These are phyloP conservation scores for Chamaetylas fuelleborni DNA, from an alignment of 2,113 vertebrate species.

Conservation along the genomic window DNA sequence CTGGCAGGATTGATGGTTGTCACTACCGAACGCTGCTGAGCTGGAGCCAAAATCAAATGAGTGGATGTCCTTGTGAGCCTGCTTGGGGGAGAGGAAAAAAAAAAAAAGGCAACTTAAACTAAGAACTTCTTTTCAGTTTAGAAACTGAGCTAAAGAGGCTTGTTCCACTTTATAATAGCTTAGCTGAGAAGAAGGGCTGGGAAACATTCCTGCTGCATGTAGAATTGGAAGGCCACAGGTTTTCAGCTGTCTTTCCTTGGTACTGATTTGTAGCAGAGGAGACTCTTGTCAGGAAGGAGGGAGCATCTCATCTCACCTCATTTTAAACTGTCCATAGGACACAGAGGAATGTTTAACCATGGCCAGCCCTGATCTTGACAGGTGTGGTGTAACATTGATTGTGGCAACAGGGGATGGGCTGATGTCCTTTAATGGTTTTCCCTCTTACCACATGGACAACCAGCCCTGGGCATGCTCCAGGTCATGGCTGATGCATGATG, in stretches of 20 bases:
- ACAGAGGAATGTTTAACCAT: neutral
- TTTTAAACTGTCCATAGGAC: neutral
- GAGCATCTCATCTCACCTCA: neutral
- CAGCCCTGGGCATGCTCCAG: neutral
- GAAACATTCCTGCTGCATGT: neutral
- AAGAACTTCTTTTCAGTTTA: conserved; percentile 40
- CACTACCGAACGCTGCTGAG: conserved; percentile 45
- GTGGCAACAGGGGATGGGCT: neutral
- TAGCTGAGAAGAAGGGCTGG: neutral
- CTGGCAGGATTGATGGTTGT: conserved; percentile 65
- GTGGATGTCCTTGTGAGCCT: conserved; percentile 56
- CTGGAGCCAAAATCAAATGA: conserved; percentile 41
- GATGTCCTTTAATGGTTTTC: neutral
- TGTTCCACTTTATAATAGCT: conserved; percentile 4
- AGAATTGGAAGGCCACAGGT: neutral
- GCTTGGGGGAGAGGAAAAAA: neutral
- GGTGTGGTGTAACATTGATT: neutral
- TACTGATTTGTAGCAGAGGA: neutral
- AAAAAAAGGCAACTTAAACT: neutral
- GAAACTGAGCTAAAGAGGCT: conserved; percentile 4
- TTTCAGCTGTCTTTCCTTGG: neutral
- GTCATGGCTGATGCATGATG: neutral
- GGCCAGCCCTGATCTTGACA: neutral
- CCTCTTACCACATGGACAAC: neutral
- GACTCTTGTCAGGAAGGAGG: neutral